These are phyloP conservation scores for Scylla paramamosain DNA, from an alignment of 1,140 invertebrate genomes.

Conservation along the genomic window DNA sequence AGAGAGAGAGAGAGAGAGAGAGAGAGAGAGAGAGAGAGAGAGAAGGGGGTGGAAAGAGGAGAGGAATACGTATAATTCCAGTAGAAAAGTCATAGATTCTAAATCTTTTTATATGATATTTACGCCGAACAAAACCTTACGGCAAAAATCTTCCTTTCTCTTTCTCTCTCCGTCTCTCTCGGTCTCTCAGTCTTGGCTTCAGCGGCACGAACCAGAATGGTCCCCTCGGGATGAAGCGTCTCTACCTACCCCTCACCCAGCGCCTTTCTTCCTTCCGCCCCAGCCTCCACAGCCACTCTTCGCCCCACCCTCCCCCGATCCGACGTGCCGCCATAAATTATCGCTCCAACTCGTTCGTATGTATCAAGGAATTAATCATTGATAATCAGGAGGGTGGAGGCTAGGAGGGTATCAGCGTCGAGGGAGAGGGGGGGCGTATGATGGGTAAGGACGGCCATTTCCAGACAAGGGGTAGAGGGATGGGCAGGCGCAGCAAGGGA, in stretches of 20 bases:
- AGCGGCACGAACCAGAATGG: too few species aligned
- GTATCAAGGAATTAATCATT: slow-evolving; percentile 2
- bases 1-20: too few species aligned
- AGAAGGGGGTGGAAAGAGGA: too few species aligned
- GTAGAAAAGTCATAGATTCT: too few species aligned
- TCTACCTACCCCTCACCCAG: not conserved
- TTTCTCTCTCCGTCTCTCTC: too few species aligned
- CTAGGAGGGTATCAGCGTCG: not conserved
- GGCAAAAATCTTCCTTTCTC: too few species aligned
- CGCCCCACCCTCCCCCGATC: not conserved
- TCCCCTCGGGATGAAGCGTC: not conserved
- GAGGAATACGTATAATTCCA: too few species aligned
- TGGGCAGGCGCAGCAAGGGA: too few species aligned
- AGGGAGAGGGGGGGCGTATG: not conserved
- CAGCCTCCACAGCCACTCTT: not conserved
- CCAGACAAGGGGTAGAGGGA: not conserved
- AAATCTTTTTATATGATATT: too few species aligned
- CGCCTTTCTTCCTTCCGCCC: not conserved
- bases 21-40: too few species aligned
- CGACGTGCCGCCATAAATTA: not conserved
- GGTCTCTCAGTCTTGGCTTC: too few species aligned
- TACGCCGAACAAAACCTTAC: too few species aligned
- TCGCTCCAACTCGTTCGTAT: not conserved
- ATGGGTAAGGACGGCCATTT: not conserved
- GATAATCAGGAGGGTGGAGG: not conserved